Conservation (phyloP, 35 echinoderm and acorn worm species). For the Chiridota heheva region DNA sequence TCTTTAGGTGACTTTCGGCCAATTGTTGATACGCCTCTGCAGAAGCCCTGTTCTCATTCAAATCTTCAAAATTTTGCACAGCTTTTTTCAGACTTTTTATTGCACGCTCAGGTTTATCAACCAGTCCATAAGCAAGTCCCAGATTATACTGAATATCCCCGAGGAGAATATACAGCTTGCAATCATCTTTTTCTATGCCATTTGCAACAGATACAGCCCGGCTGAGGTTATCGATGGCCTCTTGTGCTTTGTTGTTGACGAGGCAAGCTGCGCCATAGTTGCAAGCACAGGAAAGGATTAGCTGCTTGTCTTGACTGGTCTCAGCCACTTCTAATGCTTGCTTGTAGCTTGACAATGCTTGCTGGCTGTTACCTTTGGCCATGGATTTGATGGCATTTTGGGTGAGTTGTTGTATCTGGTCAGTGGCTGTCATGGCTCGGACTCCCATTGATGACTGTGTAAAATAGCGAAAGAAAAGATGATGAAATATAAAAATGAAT, state of each 20-base stretch:
- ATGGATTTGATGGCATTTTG: too few species aligned
- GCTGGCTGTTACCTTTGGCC: too few species aligned
- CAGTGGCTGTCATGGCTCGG: too few species aligned
- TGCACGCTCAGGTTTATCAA: constrained; percentile 12
- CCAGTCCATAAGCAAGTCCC: constrained; percentile 15
- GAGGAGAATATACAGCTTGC: constrained; percentile 26
- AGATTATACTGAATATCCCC: constrained; percentile 41
- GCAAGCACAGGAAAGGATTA: constrained; percentile 23
- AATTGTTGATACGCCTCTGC: constrained; percentile 29
- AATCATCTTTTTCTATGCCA: background rate
- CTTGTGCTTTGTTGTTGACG: constrained; percentile 18
- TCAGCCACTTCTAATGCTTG: too few species aligned
- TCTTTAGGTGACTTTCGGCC: background rate
- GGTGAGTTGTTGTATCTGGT: too few species aligned
- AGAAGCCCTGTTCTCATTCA: background rate
- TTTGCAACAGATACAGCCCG: constrained; percentile 18
- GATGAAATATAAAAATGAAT: too few species aligned
- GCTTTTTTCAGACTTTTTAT: constrained; percentile 10
- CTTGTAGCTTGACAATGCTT: too few species aligned
- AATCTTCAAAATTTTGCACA: constrained; percentile 4
- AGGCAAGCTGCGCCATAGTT: constrained; percentile 41
- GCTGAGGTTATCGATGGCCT: constrained; percentile 6
- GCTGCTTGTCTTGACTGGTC: too few species aligned
- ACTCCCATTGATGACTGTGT: too few species aligned
- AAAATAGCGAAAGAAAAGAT: too few species aligned